Percentiles rank a stretch among this genome's conserved stretches.
Evolutionary conservation across 2,797 vertebrate genomes (phyloP).

Genomic region (Pristis pectinata): DNA sequence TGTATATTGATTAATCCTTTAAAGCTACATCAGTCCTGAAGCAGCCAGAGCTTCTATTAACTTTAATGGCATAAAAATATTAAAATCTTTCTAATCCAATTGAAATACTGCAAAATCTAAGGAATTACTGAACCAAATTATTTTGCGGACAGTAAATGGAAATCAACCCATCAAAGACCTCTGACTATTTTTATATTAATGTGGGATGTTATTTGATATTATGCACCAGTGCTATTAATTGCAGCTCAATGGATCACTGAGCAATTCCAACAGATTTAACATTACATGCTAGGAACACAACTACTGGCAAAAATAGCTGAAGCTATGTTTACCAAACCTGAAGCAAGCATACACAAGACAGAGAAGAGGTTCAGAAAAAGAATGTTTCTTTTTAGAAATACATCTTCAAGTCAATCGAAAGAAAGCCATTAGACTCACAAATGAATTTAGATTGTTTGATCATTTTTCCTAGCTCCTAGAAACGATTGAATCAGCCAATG

Average conservation of each 20-base stretch:
- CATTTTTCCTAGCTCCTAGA: not conserved
- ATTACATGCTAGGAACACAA: not conserved
- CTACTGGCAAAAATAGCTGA: not conserved
- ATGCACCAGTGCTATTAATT: not conserved
- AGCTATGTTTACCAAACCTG: not conserved
- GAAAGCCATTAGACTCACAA: not conserved
- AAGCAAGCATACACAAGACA: not conserved
- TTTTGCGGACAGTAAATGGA: not conserved
- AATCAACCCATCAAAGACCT: not conserved
- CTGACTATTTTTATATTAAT: not conserved
- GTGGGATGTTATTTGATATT: not conserved
- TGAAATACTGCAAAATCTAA: conserved; percentile 1
- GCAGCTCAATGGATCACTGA: not conserved
- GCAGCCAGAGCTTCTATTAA: not conserved
- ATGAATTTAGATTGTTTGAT: not conserved
- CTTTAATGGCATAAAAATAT: not conserved
- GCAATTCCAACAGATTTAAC: not conserved
- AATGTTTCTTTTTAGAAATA: not conserved
- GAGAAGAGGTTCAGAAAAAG: not conserved
- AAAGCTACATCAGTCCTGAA: not conserved
- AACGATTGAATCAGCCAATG: not conserved
- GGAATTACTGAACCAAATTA: not conserved
- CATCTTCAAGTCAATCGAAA: not conserved
- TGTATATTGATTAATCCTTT: conserved; percentile 32
- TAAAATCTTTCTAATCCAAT: not conserved